Evolutionary conservation across 2,888 invertebrate genomes (phyloP), one percentile per base, ranked within the genome.

Genomic region (Apodemia zela): DNA sequence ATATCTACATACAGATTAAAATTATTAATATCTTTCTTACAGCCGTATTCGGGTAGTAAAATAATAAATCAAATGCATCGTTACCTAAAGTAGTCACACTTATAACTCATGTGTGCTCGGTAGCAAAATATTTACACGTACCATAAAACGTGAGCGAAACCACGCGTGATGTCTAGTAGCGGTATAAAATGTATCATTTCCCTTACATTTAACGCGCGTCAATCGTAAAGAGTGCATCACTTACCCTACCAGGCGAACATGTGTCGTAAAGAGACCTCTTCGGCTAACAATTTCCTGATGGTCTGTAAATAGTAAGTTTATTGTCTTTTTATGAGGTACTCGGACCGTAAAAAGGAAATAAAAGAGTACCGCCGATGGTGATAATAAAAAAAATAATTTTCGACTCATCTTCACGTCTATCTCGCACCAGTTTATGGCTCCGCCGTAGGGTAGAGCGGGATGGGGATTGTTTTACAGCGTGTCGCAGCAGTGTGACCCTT

Each of bases 231-330:
- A 85, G 85, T 82, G 87, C 88, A 84, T 83, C 87, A 82, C 81
- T 81, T 74, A 79, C 78, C 76, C 80, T 77, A 79, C 85, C 82
- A 79, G 82, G 81, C 80, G 80, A 88, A 84, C 91, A 89, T 88
- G 89, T 87, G 89, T 89, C 90, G 91, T 91, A 89, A 91, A 91
- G 91, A 85, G 89, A 89, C 90, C 91, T 91, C 91, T 91, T 87
- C 89, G 88, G 81, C 90, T 91, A 91, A 91, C 91, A 91, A 91
- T 91, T 91, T 91, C 91, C 91, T 90, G 91, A 91, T 91, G 91
- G 91, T 90, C 92, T 92, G 91, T 92, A 92, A 92, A 92, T 92
- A 92, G 91, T 91, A 91, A 91, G 90, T 92, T 92, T 92, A 92
- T 88, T 91, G 91, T 91, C 88, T 90, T 92, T 92, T 92, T 92